phyloP scores from a whole-genome alignment of 2,888 invertebrate species.

The Hipparchia sbordonii region DNA sequence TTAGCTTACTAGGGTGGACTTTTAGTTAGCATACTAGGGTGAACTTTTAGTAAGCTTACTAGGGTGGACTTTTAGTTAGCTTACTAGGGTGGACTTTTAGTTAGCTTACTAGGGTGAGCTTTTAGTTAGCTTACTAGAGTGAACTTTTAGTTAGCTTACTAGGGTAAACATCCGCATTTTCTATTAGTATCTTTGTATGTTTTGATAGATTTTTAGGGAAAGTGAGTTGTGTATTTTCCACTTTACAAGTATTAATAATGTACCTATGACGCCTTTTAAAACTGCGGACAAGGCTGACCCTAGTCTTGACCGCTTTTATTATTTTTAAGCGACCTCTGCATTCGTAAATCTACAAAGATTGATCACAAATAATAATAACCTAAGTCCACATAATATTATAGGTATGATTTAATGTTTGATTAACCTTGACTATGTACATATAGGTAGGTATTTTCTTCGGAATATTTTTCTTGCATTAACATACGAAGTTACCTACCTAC shows the following conservation, averaged over 20 bases:
- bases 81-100: too few species aligned
- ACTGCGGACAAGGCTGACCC: not conserved
- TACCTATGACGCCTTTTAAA: not conserved
- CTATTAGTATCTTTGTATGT: slow-evolving; percentile 57
- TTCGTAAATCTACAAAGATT: not conserved
- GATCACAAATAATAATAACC: not conserved
- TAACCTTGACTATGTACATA: not conserved
- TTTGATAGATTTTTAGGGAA: slow-evolving; percentile 77
- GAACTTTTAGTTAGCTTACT: too few species aligned
- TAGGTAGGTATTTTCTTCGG: not conserved
- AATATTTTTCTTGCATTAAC: not conserved
- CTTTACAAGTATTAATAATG: not conserved
- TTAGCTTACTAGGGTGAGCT: too few species aligned
- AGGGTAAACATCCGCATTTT: too few species aligned
- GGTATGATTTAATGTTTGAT: not conserved
- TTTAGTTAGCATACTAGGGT: too few species aligned
- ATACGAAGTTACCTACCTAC: too few species aligned
- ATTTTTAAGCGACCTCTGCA: too few species aligned
- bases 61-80: too few species aligned
- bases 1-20: too few species aligned
- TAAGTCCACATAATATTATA: not conserved
- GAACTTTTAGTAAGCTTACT: too few species aligned
- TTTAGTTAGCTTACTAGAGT: too few species aligned
- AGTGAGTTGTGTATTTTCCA: slow-evolving; percentile 55
- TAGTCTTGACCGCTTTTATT: too few species aligned